Conservation (phyloP, 1,140 invertebrate species). For the Onthophagus taurus region DNA sequence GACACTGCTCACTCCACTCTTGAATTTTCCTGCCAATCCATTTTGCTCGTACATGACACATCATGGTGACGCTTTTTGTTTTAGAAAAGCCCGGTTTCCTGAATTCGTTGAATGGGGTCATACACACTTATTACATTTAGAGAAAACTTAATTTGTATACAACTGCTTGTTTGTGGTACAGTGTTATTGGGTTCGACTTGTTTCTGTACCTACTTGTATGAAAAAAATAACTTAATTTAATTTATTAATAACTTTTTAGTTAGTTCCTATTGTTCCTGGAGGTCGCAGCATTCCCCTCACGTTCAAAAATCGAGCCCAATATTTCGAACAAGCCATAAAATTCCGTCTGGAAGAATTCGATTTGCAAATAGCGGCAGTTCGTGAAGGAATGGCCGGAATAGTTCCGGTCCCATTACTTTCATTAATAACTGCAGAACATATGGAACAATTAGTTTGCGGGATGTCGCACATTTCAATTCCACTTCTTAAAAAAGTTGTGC, state of each 20-base stretch:
- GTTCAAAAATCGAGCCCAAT: constrained; percentile 52
- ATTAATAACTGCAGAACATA: constrained; percentile 48
- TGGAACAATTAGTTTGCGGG: constrained; percentile 59
- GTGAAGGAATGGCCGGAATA: constrained; percentile 58
- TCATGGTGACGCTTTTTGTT: too few species aligned
- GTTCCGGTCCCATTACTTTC: constrained; percentile 55
- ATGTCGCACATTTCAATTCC: constrained; percentile 53
- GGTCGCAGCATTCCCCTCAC: constrained; percentile 50
- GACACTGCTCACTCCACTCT: too few species aligned
- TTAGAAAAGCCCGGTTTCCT: too few species aligned
- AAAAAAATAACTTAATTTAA: too few species aligned
- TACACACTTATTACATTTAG: too few species aligned
- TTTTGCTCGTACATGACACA: too few species aligned
- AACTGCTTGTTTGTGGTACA: too few species aligned
- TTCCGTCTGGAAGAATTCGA: constrained; percentile 58
- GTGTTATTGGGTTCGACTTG: too few species aligned
- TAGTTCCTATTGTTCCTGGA: constrained; percentile 52
- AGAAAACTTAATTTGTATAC: too few species aligned
- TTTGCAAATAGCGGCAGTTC: constrained; percentile 48
- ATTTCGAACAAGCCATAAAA: constrained; percentile 51
- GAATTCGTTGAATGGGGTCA: too few species aligned
- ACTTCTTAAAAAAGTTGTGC: constrained; percentile 53
- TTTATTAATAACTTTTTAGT: constrained; percentile 22
- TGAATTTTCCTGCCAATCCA: too few species aligned
- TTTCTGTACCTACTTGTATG: too few species aligned